Percentiles rank a stretch among this genome's conserved stretches.
Evolutionary conservation across 2,888 invertebrate genomes (phyloP).

Genomic region (Cheilosia variabilis): DNA sequence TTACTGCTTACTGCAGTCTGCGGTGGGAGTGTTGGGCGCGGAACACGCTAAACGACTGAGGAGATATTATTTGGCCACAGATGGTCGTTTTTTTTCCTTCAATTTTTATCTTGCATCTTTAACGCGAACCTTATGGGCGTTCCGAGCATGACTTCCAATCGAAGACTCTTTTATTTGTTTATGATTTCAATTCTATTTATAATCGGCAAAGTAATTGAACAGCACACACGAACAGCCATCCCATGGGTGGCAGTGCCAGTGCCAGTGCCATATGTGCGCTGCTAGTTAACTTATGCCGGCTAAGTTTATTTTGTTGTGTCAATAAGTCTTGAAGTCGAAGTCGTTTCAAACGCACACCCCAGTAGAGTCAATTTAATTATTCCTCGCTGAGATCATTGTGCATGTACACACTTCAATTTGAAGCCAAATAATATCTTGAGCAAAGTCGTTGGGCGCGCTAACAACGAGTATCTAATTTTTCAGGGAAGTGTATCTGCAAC

Average conservation of each 20-base stretch:
- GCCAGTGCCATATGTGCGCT: slow-evolving; percentile 44
- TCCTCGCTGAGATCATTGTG: slow-evolving; percentile 64
- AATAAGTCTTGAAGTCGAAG: slow-evolving; percentile 18
- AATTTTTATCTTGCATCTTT: background rate
- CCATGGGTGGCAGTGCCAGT: background rate
- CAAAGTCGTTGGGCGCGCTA: slow-evolving; percentile 5
- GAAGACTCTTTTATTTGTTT: slow-evolving; percentile 59
- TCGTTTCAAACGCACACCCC: slow-evolving; percentile 32
- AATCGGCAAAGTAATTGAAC: slow-evolving; percentile 46
- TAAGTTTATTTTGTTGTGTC: slow-evolving; percentile 44
- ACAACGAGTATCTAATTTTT: slow-evolving; percentile 4
- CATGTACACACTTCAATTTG: slow-evolving; percentile 44
- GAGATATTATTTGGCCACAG: slow-evolving; percentile 45
- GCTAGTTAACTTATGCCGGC: slow-evolving; percentile 58
- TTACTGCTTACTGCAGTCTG: slow-evolving; percentile 52
- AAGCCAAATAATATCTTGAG: slow-evolving; percentile 42
- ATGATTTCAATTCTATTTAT: slow-evolving; percentile 72
- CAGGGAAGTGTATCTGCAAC: slow-evolving; percentile 55
- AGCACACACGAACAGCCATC: slow-evolving; percentile 27
- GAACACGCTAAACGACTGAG: slow-evolving; percentile 7
- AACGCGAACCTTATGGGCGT: slow-evolving; percentile 4
- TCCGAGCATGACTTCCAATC: slow-evolving; percentile 12
- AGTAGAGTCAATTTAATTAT: slow-evolving; percentile 46
- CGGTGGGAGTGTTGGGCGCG: slow-evolving; percentile 28
- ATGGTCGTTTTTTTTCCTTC: slow-evolving; percentile 7